These are phyloP conservation scores for Hippopotamus amphibius DNA, from an alignment of 2,113 vertebrate species.

Conservation along the genomic window DNA sequence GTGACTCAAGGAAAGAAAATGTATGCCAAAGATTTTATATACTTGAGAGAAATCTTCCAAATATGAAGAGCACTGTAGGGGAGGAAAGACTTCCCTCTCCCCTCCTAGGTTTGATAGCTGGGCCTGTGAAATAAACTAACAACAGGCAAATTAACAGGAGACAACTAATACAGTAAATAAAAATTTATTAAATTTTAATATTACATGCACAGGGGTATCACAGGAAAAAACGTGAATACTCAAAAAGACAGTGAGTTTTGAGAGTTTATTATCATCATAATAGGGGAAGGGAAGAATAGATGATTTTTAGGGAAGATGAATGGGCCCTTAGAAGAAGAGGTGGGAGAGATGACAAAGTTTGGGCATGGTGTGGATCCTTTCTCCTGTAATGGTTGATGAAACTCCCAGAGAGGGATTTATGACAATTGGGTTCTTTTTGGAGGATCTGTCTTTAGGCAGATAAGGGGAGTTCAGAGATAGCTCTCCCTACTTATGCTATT, in stretches of 20 bases:
- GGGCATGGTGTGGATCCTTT: not conserved
- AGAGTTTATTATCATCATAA: not conserved
- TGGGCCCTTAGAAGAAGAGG: not conserved
- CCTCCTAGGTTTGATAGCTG: not conserved
- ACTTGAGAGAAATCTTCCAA: conserved; percentile 15
- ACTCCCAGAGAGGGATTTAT: not conserved
- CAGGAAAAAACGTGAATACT: not conserved
- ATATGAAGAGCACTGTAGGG: not conserved
- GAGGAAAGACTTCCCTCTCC: not conserved
- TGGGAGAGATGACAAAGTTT: not conserved
- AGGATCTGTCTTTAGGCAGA: not conserved
- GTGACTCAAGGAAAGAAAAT: not conserved
- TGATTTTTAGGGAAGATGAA: not conserved
- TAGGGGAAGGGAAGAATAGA: not conserved
- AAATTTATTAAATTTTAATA: not conserved
- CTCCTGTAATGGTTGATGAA: not conserved
- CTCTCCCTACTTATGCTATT: not conserved
- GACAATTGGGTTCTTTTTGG: not conserved
- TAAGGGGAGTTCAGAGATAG: not conserved
- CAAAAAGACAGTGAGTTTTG: not conserved
- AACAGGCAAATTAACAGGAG: not conserved
- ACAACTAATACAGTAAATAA: not conserved
- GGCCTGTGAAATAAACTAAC: not conserved
- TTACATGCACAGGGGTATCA: not conserved
- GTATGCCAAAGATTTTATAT: not conserved